Evolutionary conservation across 1,140 invertebrate species (phyloP).

Genomic region (Artemia franciscana): DNA sequence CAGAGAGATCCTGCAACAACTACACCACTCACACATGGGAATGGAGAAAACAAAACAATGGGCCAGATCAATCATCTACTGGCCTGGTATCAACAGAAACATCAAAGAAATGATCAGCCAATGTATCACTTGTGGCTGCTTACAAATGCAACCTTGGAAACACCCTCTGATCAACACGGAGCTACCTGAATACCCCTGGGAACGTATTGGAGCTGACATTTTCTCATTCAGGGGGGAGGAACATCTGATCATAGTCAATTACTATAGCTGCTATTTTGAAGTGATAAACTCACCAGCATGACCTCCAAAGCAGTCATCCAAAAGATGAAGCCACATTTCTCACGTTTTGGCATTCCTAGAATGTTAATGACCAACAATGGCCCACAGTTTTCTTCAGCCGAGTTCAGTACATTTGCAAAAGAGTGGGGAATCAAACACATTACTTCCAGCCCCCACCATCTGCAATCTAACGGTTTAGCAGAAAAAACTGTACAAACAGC

Average conservation of each 20-base stretch:
- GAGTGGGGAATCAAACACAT: slow-evolving; percentile 8
- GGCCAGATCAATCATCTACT: slow-evolving; percentile 21
- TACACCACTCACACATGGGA: slow-evolving; percentile 24
- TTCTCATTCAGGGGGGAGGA: slow-evolving; percentile 12
- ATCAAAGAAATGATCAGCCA: slow-evolving; percentile 20
- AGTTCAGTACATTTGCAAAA: slow-evolving; percentile 20
- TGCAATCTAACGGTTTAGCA: slow-evolving; percentile 19
- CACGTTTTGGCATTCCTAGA: slow-evolving; percentile 17
- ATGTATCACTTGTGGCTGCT: slow-evolving; percentile 20
- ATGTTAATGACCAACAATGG: slow-evolving; percentile 19
- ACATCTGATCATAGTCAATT: slow-evolving; percentile 7
- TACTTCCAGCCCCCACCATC: slow-evolving; percentile 7
- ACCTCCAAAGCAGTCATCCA: slow-evolving; percentile 13
- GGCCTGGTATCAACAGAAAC: slow-evolving; percentile 21
- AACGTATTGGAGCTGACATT: slow-evolving; percentile 17
- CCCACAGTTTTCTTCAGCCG: slow-evolving; percentile 18
- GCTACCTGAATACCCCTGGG: slow-evolving; percentile 16
- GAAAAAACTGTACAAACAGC: slow-evolving; percentile 19
- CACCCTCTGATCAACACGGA: slow-evolving; percentile 17
- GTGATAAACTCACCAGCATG: not conserved
- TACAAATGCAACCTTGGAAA: slow-evolving; percentile 15
- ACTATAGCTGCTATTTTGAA: slow-evolving; percentile 8
- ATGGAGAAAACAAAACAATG: slow-evolving; percentile 18
- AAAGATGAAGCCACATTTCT: slow-evolving; percentile 14
- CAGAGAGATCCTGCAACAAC: slow-evolving; percentile 16